A percentile compares a stretch with the other conserved stretches of the same genome.
Conservation (phyloP, 1,140 invertebrate genomes). For the Eupeodes corollae region DNA sequence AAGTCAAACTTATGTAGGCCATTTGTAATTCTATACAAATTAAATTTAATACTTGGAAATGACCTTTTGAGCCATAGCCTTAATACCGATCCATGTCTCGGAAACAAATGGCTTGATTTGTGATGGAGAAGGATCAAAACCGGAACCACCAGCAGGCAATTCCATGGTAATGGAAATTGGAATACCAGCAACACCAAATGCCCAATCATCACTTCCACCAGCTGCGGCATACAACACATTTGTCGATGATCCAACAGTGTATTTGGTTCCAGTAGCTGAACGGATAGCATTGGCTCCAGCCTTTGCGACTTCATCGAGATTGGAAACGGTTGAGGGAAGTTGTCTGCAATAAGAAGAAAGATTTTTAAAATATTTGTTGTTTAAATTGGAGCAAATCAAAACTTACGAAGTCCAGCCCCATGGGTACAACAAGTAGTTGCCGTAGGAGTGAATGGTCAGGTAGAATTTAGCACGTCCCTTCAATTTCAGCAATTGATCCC, state of each 20-base stretch:
- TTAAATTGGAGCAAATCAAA: not conserved
- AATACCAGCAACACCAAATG: constrained; percentile 44
- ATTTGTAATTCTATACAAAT: too few relatives aligned
- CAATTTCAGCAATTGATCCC: constrained; percentile 38
- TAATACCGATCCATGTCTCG: constrained; percentile 71
- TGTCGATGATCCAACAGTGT: constrained; percentile 52
- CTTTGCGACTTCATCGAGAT: constrained; percentile 36
- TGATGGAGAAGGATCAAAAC: constrained; percentile 50
- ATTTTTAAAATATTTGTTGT: not conserved
- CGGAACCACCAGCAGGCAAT: constrained; percentile 50
- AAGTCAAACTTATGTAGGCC: too few relatives aligned
- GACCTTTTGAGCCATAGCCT: constrained; percentile 30
- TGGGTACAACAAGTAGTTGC: constrained; percentile 57
- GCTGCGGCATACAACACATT: constrained; percentile 44
- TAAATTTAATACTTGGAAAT: constrained; percentile 19
- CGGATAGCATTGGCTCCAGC: constrained; percentile 38
- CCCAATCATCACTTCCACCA: constrained; percentile 55
- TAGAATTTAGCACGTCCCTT: constrained; percentile 48
- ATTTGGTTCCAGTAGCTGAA: constrained; percentile 40
- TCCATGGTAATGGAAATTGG: constrained; percentile 59
- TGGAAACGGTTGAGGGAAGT: constrained; percentile 26
- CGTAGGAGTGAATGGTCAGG: constrained; percentile 57
- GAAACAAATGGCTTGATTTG: constrained; percentile 46
- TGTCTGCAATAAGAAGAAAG: constrained; percentile 7
- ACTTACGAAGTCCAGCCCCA: constrained; percentile 52